phyloP scores from a whole-genome alignment of 2,797 vertebrate species.

The Stomatorhinus walkeri region DNA sequence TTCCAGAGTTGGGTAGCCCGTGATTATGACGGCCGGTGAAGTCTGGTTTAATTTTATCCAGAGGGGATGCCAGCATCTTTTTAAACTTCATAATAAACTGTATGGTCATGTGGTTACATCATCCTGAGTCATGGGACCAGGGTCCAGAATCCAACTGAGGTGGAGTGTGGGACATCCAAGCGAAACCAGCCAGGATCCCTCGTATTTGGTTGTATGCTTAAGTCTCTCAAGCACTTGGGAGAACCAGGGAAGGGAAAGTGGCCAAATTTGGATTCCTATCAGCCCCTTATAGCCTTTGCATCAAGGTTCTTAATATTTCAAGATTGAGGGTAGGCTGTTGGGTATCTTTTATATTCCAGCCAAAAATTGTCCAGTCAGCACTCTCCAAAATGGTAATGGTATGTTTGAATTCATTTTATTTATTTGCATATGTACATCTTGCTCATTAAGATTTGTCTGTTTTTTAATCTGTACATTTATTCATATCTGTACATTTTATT shows the following conservation, averaged over 20 bases:
- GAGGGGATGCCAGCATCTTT: not conserved
- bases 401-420: not conserved
- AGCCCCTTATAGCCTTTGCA: not conserved
- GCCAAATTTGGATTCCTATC: not conserved
- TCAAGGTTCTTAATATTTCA: not conserved
- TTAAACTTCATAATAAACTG: not conserved
- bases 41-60: not conserved
- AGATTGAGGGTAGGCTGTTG: not conserved
- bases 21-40: not conserved
- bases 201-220: not conserved
- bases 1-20: not conserved
- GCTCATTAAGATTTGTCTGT: not conserved
- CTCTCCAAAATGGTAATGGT: not conserved
- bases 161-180: not conserved
- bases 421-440: not conserved
- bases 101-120: not conserved
- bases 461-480: not conserved
- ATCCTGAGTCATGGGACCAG: not conserved
- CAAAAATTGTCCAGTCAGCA: not conserved
- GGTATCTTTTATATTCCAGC: not conserved
- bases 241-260: not conserved
- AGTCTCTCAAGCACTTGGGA: not conserved
- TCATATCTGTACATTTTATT: not conserved
- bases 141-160: not conserved
- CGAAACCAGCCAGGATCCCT: not conserved